A percentile compares a stretch with the other conserved stretches of the same genome.
These are phyloP conservation scores for Gallinago paraguaiae DNA, from an alignment of 2,113 vertebrate species.

Conservation along the genomic window DNA sequence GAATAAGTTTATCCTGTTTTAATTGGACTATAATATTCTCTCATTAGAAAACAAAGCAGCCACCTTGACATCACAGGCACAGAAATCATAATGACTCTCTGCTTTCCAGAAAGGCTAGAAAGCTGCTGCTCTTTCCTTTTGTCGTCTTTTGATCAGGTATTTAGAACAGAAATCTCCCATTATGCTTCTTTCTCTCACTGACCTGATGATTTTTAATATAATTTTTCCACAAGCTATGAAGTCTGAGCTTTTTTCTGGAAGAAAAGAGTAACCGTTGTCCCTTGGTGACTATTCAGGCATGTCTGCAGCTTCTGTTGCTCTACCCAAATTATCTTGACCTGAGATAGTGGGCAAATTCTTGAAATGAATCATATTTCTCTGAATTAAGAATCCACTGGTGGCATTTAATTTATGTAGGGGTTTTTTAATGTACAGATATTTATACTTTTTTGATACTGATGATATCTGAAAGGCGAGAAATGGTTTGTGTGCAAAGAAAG, in stretches of 20 bases:
- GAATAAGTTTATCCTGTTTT: slow-evolving; percentile 58
- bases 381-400: not conserved
- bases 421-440: not conserved
- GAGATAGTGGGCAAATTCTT: not conserved
- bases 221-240: slow-evolving; percentile 9
- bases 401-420: not conserved
- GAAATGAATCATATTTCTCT: not conserved
- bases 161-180: slow-evolving; percentile 13
- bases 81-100: slow-evolving; percentile 39
- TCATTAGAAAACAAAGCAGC: slow-evolving; percentile 60
- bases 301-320: slow-evolving; percentile 16
- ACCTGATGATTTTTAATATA: slow-evolving; percentile 34
- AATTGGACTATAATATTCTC: slow-evolving; percentile 62
- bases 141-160: slow-evolving; percentile 22
- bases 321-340: slow-evolving; percentile 12
- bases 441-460: not conserved
- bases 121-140: not conserved
- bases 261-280: not conserved
- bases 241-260: slow-evolving; percentile 15
- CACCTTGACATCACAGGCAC: slow-evolving; percentile 12
- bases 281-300: slow-evolving; percentile 7
- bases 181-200: slow-evolving; percentile 28
- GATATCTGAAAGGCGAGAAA: not conserved
- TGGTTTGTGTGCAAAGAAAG: not conserved
- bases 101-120: slow-evolving; percentile 19